These are phyloP conservation scores for Zapornia atra DNA, from an alignment of 2,113 vertebrate species.

Conservation along the genomic window DNA sequence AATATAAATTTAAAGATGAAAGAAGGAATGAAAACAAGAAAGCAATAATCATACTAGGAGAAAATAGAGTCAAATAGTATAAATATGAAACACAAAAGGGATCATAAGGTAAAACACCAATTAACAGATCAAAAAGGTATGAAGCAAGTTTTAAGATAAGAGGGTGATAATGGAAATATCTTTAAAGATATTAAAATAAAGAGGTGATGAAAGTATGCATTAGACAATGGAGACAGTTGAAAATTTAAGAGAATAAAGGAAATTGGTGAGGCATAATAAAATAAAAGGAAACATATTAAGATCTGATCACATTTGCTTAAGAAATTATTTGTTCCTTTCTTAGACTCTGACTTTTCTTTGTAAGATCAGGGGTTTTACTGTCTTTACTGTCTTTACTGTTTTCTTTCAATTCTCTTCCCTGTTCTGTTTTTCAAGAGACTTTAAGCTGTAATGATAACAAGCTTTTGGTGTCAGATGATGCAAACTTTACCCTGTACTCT, in stretches of 20 bases:
- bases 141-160: constrained; percentile 27
- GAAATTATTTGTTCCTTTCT: not conserved
- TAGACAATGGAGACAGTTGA: not conserved
- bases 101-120: not conserved
- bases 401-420: not conserved
- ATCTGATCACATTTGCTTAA: not conserved
- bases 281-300: not conserved
- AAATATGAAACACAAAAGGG: not conserved
- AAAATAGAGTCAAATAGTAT: not conserved
- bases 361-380: not conserved
- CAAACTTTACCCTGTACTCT: not conserved
- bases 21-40: not conserved
- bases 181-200: constrained; percentile 10
- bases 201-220: not conserved
- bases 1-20: not conserved
- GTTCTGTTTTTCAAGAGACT: not conserved
- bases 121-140: constrained; percentile 27
- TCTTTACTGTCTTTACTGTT: not conserved
- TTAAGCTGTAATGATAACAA: not conserved
- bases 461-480: not conserved
- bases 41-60: not conserved
- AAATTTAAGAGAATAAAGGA: not conserved
- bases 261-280: not conserved
- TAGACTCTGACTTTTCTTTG: not conserved
- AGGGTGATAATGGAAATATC: not conserved